Conservation (phyloP, 2,797 vertebrate genomes). For the Fringilla coelebs region DNA sequence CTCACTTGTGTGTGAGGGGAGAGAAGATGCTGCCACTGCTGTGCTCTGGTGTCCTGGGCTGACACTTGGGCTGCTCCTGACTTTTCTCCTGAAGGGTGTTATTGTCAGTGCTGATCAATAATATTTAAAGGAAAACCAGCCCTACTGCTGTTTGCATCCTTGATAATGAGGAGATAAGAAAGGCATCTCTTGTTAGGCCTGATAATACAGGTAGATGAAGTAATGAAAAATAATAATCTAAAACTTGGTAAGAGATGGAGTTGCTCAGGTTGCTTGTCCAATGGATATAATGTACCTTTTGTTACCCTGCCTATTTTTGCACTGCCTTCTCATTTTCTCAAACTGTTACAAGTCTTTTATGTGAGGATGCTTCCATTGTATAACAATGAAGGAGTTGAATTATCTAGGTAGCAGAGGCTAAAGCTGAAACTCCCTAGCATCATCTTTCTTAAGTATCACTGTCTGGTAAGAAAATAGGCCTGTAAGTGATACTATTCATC, state of each 20-base stretch:
- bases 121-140: not conserved
- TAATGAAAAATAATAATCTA: not conserved
- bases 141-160: not conserved
- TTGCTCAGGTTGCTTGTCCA: not conserved
- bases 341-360: not conserved
- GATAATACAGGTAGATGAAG: not conserved
- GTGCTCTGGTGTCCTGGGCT: not conserved
- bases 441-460: conserved; percentile 19
- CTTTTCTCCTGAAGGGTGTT: not conserved
- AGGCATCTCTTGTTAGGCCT: not conserved
- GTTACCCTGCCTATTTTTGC: not conserved
- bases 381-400: not conserved
- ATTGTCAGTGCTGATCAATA: not conserved
- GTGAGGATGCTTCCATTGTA: not conserved
- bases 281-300: not conserved
- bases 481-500: conserved; percentile 34
- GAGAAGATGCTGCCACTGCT: not conserved
- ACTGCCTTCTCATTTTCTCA: not conserved
- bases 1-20: not conserved
- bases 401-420: not conserved
- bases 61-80: not conserved
- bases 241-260: not conserved
- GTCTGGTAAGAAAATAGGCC: conserved; percentile 19
- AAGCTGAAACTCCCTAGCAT: conserved; percentile 8
- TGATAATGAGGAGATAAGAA: not conserved